Evolutionary conservation across 2,113 vertebrate species (phyloP).

Genomic region (Megaceryle maxima): DNA sequence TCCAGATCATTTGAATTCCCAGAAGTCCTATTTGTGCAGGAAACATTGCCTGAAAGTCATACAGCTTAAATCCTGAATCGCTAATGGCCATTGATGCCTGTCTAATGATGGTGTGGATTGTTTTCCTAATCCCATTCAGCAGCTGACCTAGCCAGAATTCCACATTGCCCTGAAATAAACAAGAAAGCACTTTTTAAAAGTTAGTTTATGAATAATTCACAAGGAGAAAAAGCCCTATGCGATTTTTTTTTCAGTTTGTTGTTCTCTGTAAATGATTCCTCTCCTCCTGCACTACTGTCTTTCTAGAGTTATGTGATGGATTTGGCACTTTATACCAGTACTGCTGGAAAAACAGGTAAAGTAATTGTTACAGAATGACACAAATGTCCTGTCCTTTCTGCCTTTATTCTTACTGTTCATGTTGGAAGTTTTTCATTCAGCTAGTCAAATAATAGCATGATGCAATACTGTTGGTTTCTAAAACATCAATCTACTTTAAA

Average conservation of each 20-base stretch:
- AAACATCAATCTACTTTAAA: constrained; percentile 30
- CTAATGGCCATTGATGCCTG: constrained; percentile 73
- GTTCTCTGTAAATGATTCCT: neutral
- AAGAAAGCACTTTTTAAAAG: constrained; percentile 31
- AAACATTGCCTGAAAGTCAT: constrained; percentile 81
- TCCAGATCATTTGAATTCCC: constrained; percentile 78
- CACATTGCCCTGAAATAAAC: constrained; percentile 79
- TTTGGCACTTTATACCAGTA: neutral
- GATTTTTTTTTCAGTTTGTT: neutral
- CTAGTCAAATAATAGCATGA: neutral
- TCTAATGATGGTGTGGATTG: constrained; percentile 79
- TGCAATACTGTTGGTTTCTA: neutral
- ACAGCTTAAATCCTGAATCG: constrained; percentile 74
- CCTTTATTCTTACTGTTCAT: neutral
- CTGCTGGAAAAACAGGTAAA: constrained; percentile 12
- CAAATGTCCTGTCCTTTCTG: neutral
- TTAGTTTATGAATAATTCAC: constrained; percentile 48
- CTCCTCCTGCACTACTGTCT: neutral
- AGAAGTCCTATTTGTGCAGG: constrained; percentile 78
- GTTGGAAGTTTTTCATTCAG: neutral
- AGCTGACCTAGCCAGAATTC: constrained; percentile 82
- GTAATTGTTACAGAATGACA: neutral
- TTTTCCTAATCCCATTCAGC: constrained; percentile 77
- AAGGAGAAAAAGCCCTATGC: neutral
- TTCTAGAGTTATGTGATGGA: neutral